phyloP scores from a whole-genome alignment of 1,140 invertebrate genomes.

The Plectrocnemia conspersa region DNA sequence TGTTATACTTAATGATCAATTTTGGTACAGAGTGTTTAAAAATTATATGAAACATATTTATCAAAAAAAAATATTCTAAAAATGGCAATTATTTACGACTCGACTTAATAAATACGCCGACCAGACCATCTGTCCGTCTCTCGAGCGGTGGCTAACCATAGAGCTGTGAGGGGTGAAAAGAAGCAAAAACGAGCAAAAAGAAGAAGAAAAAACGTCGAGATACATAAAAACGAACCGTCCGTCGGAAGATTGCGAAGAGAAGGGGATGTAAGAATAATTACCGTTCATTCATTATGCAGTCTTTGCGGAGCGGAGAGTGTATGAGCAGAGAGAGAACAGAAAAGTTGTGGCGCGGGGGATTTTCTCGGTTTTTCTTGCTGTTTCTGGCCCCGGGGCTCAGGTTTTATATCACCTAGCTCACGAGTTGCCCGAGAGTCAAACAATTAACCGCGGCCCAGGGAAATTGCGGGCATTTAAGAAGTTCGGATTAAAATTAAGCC shows the following conservation, averaged over 20 bases:
- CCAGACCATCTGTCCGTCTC: background rate
- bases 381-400: slow-evolving; percentile 13
- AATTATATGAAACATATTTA: no score
- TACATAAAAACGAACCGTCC: slow-evolving; percentile 25
- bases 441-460: slow-evolving; percentile 38
- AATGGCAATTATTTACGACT: no score
- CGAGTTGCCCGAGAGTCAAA: slow-evolving; percentile 40
- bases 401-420: slow-evolving; percentile 40
- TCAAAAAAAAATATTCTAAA: no score
- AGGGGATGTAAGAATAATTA: slow-evolving; percentile 45
- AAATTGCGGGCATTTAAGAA: slow-evolving; percentile 34
- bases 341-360: background rate
- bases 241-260: slow-evolving; percentile 32
- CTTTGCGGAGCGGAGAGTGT: slow-evolving; percentile 31
- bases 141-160: slow-evolving; percentile 1
- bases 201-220: slow-evolving; percentile 21
- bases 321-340: background rate
- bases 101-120: no score
- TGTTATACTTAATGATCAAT: no score
- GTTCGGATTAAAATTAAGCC: slow-evolving; percentile 34
- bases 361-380: slow-evolving; percentile 13
- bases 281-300: slow-evolving; percentile 46
- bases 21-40: no score
- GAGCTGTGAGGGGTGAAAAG: slow-evolving; percentile 23
- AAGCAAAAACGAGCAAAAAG: slow-evolving; percentile 10